A percentile compares a stretch with the other conserved stretches of the same genome.
Evolutionary conservation across 2,113 vertebrate genomes (phyloP).

Genomic region (Picathartes gymnocephalus): DNA sequence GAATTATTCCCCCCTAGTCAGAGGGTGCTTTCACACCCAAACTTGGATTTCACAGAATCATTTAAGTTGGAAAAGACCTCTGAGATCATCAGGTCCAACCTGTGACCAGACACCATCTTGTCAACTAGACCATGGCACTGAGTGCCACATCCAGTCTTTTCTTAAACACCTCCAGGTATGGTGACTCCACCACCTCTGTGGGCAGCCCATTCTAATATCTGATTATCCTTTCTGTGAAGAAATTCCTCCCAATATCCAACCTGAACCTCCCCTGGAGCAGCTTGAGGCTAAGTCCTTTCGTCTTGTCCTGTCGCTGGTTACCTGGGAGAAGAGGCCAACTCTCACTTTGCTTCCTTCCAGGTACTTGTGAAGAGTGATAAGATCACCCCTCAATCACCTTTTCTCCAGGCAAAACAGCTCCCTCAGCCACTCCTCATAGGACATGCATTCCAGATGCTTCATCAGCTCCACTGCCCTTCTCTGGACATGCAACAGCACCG

Average conservation of each 20-base stretch:
- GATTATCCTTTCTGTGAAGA: neutral
- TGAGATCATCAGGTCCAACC: neutral
- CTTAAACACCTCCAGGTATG: neutral
- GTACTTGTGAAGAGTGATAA: neutral
- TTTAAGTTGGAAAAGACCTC: neutral
- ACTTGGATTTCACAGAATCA: neutral
- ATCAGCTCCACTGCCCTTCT: neutral
- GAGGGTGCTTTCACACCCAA: neutral
- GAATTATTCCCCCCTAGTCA: neutral
- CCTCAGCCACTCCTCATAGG: neutral
- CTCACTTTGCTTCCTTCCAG: neutral
- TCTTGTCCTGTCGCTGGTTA: neutral
- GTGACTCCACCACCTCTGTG: neutral
- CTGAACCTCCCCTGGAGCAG: neutral
- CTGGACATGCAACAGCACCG: neutral
- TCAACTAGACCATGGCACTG: neutral
- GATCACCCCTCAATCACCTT: neutral
- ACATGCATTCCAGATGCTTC: neutral
- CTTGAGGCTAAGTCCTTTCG: neutral
- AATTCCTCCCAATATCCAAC: neutral
- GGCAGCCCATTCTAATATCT: neutral
- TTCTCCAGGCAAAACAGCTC: neutral
- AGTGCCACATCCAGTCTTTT: neutral
- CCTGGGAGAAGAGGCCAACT: neutral
- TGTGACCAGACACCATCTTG: neutral